Evolutionary conservation across 2,888 invertebrate genomes (phyloP).

Genomic region (Drosophila rellima): DNA sequence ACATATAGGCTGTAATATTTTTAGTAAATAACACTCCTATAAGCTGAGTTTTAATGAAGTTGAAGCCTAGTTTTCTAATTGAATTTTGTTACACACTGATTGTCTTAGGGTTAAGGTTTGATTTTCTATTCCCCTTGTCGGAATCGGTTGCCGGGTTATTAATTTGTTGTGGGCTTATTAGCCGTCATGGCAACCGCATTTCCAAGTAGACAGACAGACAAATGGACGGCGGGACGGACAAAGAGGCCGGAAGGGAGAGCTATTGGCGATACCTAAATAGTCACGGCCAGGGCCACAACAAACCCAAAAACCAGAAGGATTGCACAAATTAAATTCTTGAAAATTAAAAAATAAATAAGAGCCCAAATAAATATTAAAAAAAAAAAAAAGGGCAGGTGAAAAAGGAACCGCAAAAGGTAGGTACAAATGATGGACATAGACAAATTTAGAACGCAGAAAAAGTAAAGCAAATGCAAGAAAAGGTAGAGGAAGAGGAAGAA

Average conservation of each 20-base stretch:
- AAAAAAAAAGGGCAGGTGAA: constrained; percentile 4
- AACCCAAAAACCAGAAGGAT: constrained; percentile 38
- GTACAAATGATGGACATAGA: constrained; percentile 75
- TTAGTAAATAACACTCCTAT: too few relatives aligned
- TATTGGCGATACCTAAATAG: constrained; percentile 6
- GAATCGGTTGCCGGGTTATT: constrained; percentile 35
- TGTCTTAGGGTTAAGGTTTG: constrained; percentile 7
- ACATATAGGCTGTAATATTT: too few relatives aligned
- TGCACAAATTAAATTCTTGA: constrained; percentile 48
- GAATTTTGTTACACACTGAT: background rate
- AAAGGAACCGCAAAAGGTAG: constrained; percentile 45
- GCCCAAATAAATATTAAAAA: constrained; percentile 6
- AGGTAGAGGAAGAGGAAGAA: constrained; percentile 1
- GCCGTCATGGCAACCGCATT: constrained; percentile 55
- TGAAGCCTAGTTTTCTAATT: too few relatives aligned
- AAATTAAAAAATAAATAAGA: constrained; percentile 14
- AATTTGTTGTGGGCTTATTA: constrained; percentile 51
- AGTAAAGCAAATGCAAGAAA: constrained; percentile 9
- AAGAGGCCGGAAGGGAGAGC: constrained; percentile 32
- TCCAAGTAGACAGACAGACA: constrained; percentile 35
- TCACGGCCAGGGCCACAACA: constrained; percentile 42
- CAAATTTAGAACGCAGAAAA: constrained; percentile 60
- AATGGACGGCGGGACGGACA: background rate
- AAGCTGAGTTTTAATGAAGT: too few relatives aligned
- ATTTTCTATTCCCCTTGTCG: constrained; percentile 5